Conservation (phyloP, 2,113 vertebrate genomes). For the Entomyzon cyanotis region DNA sequence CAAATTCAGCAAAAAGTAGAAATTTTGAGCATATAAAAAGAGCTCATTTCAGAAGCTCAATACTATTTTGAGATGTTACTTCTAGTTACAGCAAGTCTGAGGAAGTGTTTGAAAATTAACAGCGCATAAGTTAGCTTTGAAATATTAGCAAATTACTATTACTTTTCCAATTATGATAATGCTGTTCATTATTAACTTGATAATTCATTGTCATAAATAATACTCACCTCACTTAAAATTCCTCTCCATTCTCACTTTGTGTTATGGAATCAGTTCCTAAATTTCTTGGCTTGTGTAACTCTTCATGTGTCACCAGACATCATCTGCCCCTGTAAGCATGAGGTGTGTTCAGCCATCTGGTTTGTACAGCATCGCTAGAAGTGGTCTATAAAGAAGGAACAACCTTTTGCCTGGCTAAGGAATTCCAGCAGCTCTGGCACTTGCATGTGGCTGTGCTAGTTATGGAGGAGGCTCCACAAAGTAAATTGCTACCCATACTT, state of each 20-base stretch:
- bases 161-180: not conserved
- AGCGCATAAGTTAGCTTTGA: not conserved
- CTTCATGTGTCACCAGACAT: not conserved
- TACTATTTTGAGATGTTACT: not conserved
- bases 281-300: not conserved
- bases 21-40: not conserved
- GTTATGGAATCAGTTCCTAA: not conserved
- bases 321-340: rapidly evolving
- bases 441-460: not conserved
- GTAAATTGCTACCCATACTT: not conserved
- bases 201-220: not conserved
- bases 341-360: not conserved
- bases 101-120: not conserved
- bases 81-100: not conserved
- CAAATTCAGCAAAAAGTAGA: not conserved
- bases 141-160: not conserved
- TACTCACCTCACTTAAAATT: not conserved
- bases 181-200: not conserved
- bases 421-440: not conserved
- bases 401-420: not conserved
- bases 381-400: not conserved
- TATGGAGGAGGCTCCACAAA: not conserved
- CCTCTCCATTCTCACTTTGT: not conserved
- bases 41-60: not conserved
- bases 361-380: not conserved